Evolutionary conservation across 2,113 vertebrate genomes (phyloP), one percentile per base, ranked within the genome.

Genomic region (Thinocorus orbignyianus): DNA sequence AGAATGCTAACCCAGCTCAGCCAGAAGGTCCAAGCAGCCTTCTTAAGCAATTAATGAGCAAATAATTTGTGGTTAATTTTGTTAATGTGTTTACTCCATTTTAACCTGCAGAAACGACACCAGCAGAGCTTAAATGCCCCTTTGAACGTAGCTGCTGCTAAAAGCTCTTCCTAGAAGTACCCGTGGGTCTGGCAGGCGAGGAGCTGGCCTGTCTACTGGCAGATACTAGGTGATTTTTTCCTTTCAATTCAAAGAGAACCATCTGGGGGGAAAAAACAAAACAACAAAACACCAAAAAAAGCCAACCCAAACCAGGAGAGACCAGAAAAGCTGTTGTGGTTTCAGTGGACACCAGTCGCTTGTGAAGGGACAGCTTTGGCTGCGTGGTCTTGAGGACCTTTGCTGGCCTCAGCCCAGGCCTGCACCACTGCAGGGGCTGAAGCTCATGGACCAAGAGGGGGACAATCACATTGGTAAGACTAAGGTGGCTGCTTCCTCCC

Each of bases 251-350:
- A 10, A 16, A 70, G 10, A 52, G 22, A 73, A 1, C 6, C 5
- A 1, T 7, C 8, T 46, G 61, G 44, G 41, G 41, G 13, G 10
- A 41, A 3, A 14, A 49, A 33, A 20, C 23, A 25, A 25, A 37
- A 23, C 28, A 49, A 23, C 18, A 48, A 48, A 52, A 26, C 51
- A 24, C 51, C 25, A n/a, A n/a, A n/a, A n/a, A n/a, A n/a, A n/a
- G n/a, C 26, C 26, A 28, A 52, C 51, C 3, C 44, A 46, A 31
- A 7, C 4, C 2, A 12, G n/a, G 8, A 15, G 49, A 24, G 54
- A 64, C 3, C 11, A 25, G 30, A 6, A 42, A 1, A 18, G 30
- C 30, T 0, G 0, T 55, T 0, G 1, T 11, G 13, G 1, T 72
- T 13, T 13, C 23, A 8, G 60, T 2, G 2, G 41, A 28, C 6